Conservation (phyloP, 1,140 invertebrate genomes). For the Drosophila tristis region DNA sequence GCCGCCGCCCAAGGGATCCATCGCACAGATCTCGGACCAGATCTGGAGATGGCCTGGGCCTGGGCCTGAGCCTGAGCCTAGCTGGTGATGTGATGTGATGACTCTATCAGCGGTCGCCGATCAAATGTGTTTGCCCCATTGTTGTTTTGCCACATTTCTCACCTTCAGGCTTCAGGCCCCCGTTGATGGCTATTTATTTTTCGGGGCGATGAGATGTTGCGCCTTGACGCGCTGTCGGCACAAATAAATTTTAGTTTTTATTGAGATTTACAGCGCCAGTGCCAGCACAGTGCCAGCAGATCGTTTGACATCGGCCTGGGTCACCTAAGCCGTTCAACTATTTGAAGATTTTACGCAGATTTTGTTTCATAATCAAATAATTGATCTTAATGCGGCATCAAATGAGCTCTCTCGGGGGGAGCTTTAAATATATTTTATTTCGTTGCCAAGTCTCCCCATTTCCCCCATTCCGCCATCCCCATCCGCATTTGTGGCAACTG, state of each 20-base stretch:
- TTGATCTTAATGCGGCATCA: constrained; percentile 83
- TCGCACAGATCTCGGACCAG: background rate
- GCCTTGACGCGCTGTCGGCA: constrained; percentile 18
- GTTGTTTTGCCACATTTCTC: constrained; percentile 39
- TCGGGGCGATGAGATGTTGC: background rate
- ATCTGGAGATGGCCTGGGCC: constrained; percentile 2
- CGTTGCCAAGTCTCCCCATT: constrained; percentile 3
- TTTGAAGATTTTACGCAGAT: constrained; percentile 80
- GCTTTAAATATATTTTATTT: constrained; percentile 47
- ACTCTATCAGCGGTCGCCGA: constrained; percentile 59
- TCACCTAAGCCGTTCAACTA: constrained; percentile 64
- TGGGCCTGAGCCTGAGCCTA: background rate
- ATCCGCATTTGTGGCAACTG: constrained; percentile 13
- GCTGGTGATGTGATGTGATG: constrained; percentile 40
- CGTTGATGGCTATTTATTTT: background rate
- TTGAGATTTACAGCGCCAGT: constrained; percentile 49
- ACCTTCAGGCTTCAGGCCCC: constrained; percentile 8
- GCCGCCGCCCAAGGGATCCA: too few species aligned
- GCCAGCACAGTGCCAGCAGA: constrained; percentile 28
- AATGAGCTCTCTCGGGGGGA: constrained; percentile 50
- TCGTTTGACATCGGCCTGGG: constrained; percentile 56
- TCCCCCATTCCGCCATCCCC: background rate
- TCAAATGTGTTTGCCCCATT: constrained; percentile 48
- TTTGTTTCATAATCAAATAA: constrained; percentile 83
- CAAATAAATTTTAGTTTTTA: constrained; percentile 19